Evolutionary conservation across 2,888 invertebrate genomes (phyloP), one percentile per base, ranked within the genome.

Genomic region (Hipparchia semele): DNA sequence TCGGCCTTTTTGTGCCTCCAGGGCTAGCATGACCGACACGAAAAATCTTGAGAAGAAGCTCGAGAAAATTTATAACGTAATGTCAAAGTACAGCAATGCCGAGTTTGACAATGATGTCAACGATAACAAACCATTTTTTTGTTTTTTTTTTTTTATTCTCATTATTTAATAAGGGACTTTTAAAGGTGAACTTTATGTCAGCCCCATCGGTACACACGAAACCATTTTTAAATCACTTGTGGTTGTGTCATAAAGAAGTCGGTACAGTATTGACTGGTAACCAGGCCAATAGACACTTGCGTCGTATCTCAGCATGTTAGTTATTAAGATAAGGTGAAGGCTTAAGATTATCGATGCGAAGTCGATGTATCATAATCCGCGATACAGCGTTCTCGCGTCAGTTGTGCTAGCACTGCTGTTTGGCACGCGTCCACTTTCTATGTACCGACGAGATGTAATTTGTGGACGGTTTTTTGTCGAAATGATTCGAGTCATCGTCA

Each of bases 391-490:
- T 13, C 13, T 49, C 49, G 49, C 49, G 7, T 6, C 49, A 6
- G 49, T 49, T 49, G 2, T 58, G 23, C 58, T 58, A 23, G 58
- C 58, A n/a, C 58, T 58, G 58, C 58, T 58, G 77, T 82, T 75
- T 84, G 88, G 92, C 92, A 92, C 93, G 93, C 87, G 92, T 89
- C 88, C 85, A 87, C 92, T 92, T 91, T 92, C 92, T 91, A 91
- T 85, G 84, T 84, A 86, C 83, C 68, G 56, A 73, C 53, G 81
- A 87, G 86, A 85, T 85, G 88, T 90, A 89, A 91, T 91, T 91
- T 86, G 87, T 86, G 88, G 84, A 83, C 83, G 82, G 87, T 89
- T 90, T 90, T 92, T 90, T 85, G 86, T 84, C 86, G 82, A 87
- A 77, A 75, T 76, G 72, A 73, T 76, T 74, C 77, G 67, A 77